These are phyloP conservation scores for Odontomachus brunneus DNA, from an alignment of 1,140 invertebrate species.

Conservation along the genomic window DNA sequence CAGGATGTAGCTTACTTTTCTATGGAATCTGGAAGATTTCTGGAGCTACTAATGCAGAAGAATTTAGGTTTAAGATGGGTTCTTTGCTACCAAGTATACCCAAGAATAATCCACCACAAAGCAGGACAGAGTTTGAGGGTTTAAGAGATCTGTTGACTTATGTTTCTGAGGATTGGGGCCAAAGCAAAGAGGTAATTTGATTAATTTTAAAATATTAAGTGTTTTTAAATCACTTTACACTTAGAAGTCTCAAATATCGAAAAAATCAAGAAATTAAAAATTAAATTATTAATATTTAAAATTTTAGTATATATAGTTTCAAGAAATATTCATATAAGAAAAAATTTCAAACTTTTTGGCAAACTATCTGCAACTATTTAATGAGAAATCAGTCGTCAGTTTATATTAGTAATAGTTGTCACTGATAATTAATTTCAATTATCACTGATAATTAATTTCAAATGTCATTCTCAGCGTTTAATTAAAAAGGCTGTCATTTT, in stretches of 20 bases:
- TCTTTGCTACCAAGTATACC: constrained; percentile 90
- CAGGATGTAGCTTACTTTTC: constrained; percentile 92
- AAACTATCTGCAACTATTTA: background rate
- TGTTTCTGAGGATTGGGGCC: constrained; percentile 87
- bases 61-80: constrained; percentile 91
- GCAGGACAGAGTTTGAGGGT: constrained; percentile 94
- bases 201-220: background rate
- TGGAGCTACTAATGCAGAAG: constrained; percentile 92
- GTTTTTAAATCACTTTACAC: too few relatives aligned
- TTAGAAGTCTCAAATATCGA: background rate
- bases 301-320: background rate
- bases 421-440: background rate
- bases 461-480: too few relatives aligned
- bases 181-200: constrained; percentile 67
- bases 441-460: background rate
- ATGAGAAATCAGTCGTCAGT: background rate
- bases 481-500: background rate
- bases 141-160: constrained; percentile 93
- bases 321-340: background rate
- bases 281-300: background rate
- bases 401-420: too few relatives aligned
- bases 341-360: background rate
- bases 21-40: constrained; percentile 95
- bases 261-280: constrained; percentile 1
- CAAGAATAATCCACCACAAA: constrained; percentile 92